A percentile compares a stretch with the other conserved stretches of the same genome.
These are phyloP conservation scores for Brachyopa scutellaris DNA, from an alignment of 2,888 invertebrate species.

Conservation along the genomic window DNA sequence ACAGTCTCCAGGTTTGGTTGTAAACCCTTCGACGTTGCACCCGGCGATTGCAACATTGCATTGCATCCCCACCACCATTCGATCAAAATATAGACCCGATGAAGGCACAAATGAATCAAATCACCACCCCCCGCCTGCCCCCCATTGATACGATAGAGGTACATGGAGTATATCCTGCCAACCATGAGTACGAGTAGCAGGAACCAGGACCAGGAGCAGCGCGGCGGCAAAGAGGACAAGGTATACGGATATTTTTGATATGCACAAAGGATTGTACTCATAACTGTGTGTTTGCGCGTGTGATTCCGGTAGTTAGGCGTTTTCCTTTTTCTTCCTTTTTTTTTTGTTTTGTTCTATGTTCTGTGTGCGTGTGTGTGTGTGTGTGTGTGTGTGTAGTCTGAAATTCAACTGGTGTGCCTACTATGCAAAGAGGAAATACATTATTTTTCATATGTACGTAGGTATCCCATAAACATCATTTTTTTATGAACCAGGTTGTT, in stretches of 20 bases:
- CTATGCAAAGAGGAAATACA: not conserved
- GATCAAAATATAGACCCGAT: conserved; percentile 45
- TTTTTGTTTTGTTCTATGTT: not conserved
- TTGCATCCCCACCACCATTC: conserved; percentile 13
- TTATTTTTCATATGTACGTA: conserved; percentile 18
- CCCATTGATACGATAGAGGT: not conserved
- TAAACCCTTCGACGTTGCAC: not conserved
- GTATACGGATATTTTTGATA: conserved; percentile 38
- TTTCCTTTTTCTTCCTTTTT: conserved; percentile 15
- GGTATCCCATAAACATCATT: conserved; percentile 21
- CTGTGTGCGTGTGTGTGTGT: not conserved
- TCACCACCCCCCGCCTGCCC: not conserved
- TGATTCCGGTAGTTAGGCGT: conserved; percentile 54
- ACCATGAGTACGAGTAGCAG: no score
- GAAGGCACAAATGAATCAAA: conserved; percentile 30
- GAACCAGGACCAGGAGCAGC: not conserved
- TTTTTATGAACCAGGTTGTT: conserved; percentile 25
- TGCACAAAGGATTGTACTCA: conserved; percentile 38
- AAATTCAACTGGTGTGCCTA: conserved; percentile 57
- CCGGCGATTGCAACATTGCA: conserved; percentile 27
- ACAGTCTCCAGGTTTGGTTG: not conserved
- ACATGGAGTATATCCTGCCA: not conserved
- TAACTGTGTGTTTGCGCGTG: conserved; percentile 41
- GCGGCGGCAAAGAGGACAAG: not conserved
- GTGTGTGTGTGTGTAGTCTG: not conserved